phyloP scores from a whole-genome alignment of 2,888 invertebrate genomes.

The Hecatera dysodea region DNA sequence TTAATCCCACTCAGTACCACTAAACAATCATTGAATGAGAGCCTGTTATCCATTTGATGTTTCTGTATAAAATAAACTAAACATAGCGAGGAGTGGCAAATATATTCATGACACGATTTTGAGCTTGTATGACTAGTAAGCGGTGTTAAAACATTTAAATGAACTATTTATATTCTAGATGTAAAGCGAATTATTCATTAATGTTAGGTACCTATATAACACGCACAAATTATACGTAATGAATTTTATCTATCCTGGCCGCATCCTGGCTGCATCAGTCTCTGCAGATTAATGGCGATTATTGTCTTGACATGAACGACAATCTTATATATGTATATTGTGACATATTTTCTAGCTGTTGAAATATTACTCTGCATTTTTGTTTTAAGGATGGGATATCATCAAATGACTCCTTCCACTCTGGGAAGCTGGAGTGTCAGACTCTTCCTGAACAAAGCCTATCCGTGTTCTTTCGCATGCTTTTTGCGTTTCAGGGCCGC shows the following conservation, averaged over 20 bases:
- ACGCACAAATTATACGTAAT: conserved; percentile 34
- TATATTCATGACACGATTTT: conserved; percentile 56
- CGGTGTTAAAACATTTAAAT: conserved; percentile 60
- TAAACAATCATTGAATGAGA: conserved; percentile 14
- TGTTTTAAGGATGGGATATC: no score
- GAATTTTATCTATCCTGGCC: conserved; percentile 8
- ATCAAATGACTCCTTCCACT: no score
- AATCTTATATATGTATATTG: no score
- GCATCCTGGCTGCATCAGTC: background rate
- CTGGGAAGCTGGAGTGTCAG: no score
- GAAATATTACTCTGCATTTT: no score
- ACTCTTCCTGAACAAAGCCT: no score
- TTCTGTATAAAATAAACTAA: conserved; percentile 42
- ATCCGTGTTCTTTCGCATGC: no score
- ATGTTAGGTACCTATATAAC: conserved; percentile 24
- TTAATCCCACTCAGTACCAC: background rate
- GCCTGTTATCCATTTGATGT: conserved; percentile 24
- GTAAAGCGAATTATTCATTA: conserved; percentile 61
- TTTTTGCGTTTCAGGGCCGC: no score
- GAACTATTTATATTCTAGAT: conserved; percentile 58
- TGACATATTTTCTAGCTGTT: no score
- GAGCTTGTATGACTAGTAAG: conserved; percentile 53
- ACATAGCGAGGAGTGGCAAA: conserved; percentile 34
- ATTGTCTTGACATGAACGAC: background rate
- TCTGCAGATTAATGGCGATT: conserved; percentile 4